Evolutionary conservation across 2,888 invertebrate genomes (phyloP).

Genomic region (Lepeophtheirus nordmannii): DNA sequence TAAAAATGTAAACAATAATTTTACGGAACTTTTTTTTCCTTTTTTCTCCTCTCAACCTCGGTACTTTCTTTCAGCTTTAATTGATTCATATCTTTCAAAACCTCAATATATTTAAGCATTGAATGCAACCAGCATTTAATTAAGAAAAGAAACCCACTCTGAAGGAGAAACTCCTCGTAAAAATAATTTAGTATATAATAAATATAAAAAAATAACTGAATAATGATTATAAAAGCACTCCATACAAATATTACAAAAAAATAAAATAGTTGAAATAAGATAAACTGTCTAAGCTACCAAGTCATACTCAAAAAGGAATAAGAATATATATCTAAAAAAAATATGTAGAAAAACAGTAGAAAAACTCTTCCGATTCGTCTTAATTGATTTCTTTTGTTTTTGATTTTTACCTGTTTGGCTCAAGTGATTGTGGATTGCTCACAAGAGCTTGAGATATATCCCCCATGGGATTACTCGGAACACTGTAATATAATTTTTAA

Average conservation of each 20-base stretch:
- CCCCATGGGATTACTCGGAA: conserved; percentile 9
- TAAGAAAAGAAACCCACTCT: too few relatives aligned
- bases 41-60: too few relatives aligned
- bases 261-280: background rate
- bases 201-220: background rate
- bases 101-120: too few relatives aligned
- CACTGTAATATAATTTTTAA: background rate
- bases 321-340: background rate
- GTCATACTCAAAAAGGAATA: background rate
- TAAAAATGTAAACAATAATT: too few relatives aligned
- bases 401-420: conserved; percentile 1
- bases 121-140: too few relatives aligned
- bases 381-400: background rate
- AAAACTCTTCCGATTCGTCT: background rate
- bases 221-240: background rate
- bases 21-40: too few relatives aligned
- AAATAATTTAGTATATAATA: too few relatives aligned
- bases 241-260: background rate
- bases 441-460: conserved; percentile 6
- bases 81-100: too few relatives aligned
- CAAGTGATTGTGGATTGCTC: conserved; percentile 4
- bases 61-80: too few relatives aligned
- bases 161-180: too few relatives aligned
- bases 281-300: background rate
- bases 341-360: background rate